phyloP scores from a whole-genome alignment of 2,888 invertebrate genomes.

The Cerastoderma edule region DNA sequence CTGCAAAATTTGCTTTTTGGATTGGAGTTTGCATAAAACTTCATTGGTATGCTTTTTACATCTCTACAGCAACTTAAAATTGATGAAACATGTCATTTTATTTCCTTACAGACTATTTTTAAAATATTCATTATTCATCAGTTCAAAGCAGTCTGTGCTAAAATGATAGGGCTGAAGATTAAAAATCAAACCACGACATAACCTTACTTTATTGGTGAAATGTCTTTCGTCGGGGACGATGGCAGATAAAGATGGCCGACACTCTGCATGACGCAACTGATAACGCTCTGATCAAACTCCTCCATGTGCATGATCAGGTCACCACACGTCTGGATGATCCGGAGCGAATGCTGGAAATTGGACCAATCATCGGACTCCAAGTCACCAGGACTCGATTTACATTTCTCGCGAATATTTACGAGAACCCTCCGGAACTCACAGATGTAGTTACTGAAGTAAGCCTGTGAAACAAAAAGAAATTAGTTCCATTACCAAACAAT shows the following conservation, averaged over 20 bases:
- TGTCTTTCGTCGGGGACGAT: conserved; percentile 69
- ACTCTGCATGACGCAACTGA: conserved; percentile 86
- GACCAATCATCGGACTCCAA: conserved; percentile 81
- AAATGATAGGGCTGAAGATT: no score
- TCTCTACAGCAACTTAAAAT: no score
- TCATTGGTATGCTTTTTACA: no score
- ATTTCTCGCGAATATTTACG: conserved; percentile 86
- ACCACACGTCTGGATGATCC: conserved; percentile 83
- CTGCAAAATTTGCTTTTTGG: no score
- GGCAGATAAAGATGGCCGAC: conserved; percentile 80
- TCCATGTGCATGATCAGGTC: conserved; percentile 88
- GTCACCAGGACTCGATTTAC: conserved; percentile 63
- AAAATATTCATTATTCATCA: neutral
- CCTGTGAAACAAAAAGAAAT: conserved; percentile 78
- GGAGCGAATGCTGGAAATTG: conserved; percentile 83
- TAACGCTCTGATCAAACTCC: conserved; percentile 88
- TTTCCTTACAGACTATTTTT: neutral
- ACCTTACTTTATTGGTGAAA: conserved; percentile 54
- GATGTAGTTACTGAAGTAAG: conserved; percentile 87
- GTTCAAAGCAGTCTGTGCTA: neutral
- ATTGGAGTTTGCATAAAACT: no score
- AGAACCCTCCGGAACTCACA: conserved; percentile 88
- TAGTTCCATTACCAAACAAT: neutral
- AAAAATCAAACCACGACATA: neutral
- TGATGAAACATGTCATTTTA: no score